Percentiles rank a stretch among this genome's conserved stretches.
phyloP scores from a whole-genome alignment of 2,888 invertebrate species.

The Zhuqinia jingwanae region DNA sequence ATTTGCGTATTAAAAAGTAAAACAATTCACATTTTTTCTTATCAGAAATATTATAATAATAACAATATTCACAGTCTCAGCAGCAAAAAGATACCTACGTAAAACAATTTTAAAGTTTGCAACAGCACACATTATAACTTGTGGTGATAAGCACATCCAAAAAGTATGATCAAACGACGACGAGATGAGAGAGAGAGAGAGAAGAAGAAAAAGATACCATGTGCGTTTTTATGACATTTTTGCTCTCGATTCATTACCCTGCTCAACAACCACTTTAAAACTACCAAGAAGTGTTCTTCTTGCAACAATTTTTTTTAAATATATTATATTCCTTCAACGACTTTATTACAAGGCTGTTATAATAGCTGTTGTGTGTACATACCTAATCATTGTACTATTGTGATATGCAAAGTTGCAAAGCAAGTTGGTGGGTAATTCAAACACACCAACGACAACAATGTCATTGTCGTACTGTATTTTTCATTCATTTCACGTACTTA shows the following conservation, averaged over 20 bases:
- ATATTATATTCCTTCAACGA: conserved; percentile 20
- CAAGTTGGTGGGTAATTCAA: conserved; percentile 45
- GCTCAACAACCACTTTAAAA: conserved; percentile 40
- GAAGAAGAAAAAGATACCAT: neutral
- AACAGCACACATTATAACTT: neutral
- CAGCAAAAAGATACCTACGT: neutral
- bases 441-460: conserved; percentile 47
- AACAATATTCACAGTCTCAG: too few relatives aligned
- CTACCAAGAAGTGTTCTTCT: too few relatives aligned
- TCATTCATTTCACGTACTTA: conserved; percentile 56
- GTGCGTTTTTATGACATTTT: conserved; percentile 50
- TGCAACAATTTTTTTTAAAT: too few relatives aligned
- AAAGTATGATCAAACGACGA: too few relatives aligned
- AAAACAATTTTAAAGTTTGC: neutral
- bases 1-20: conserved; percentile 53
- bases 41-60: neutral
- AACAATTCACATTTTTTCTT: conserved; percentile 44
- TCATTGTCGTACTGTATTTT: conserved; percentile 53
- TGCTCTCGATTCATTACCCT: conserved; percentile 56
- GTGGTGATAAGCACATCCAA: neutral
- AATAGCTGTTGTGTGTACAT: conserved; percentile 34
- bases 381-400: conserved; percentile 2
- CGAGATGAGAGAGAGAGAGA: neutral
- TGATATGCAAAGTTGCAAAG: conserved; percentile 50
- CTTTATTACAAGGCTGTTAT: conserved; percentile 32